phyloP scores from a whole-genome alignment of 2,888 invertebrate species.

The Bembecia ichneumoniformis region DNA sequence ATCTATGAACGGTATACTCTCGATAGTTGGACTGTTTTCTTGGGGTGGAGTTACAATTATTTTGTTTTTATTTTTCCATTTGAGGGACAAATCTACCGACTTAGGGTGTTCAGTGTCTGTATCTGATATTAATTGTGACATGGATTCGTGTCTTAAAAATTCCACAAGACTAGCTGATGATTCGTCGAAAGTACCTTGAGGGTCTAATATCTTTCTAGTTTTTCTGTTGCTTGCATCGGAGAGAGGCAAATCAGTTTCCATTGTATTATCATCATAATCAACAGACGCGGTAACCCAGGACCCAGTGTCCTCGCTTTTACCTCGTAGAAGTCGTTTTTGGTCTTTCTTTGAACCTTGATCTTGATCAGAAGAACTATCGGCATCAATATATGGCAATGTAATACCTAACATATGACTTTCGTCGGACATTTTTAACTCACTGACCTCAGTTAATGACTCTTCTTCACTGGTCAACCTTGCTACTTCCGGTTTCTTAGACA shows the following conservation, averaged over 20 bases:
- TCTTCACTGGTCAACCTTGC: constrained; percentile 75
- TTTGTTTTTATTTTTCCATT: constrained; percentile 70
- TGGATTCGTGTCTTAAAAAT: constrained; percentile 58
- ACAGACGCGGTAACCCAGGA: constrained; percentile 74
- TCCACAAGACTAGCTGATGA: constrained; percentile 67
- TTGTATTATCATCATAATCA: constrained; percentile 78
- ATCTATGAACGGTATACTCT: constrained; percentile 65
- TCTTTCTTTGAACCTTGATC: constrained; percentile 45
- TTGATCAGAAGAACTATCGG: constrained; percentile 67
- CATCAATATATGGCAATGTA: constrained; percentile 66
- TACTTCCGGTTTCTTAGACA: constrained; percentile 57
- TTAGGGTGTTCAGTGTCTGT: constrained; percentile 50
- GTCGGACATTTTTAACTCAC: constrained; percentile 72
- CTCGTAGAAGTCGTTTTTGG: constrained; percentile 48
- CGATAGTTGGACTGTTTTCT: constrained; percentile 73
- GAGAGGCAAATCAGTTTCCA: constrained; percentile 68
- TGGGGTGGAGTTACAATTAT: constrained; percentile 75
- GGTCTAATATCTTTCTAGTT: constrained; percentile 47
- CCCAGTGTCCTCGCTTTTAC: constrained; percentile 77
- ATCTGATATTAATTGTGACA: constrained; percentile 51
- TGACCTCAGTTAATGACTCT: constrained; percentile 78
- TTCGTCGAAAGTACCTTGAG: constrained; percentile 74
- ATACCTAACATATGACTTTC: constrained; percentile 62
- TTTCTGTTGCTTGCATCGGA: constrained; percentile 59
- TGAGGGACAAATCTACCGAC: constrained; percentile 46